phyloP scores from a whole-genome alignment of 2,797 vertebrate genomes.

The Lagorchestes hirsutus region DNA sequence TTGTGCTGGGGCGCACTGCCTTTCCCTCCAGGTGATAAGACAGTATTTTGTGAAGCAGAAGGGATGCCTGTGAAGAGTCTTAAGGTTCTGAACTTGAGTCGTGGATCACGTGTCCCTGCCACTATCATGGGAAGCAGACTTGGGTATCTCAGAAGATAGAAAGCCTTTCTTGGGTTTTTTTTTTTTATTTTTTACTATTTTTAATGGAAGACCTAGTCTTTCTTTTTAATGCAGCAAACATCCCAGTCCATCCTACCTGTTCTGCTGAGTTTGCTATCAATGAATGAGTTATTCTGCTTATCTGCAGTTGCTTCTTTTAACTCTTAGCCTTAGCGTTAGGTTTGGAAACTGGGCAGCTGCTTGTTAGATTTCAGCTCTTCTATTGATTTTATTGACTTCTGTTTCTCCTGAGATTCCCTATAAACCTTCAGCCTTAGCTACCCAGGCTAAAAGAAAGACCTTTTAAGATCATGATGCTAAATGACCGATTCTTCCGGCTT shows the following conservation, averaged over 20 bases:
- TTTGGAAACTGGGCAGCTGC: conserved; percentile 3
- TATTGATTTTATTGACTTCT: conserved; percentile 10
- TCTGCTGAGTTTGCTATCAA: conserved; percentile 21
- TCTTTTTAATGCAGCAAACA: background rate
- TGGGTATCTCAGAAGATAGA: conserved; percentile 17
- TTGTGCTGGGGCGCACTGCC: background rate
- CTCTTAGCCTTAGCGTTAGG: conserved; percentile 32
- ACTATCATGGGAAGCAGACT: conserved; percentile 8
- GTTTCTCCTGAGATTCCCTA: background rate
- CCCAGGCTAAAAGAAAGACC: background rate
- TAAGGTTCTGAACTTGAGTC: background rate
- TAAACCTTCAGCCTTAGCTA: background rate
- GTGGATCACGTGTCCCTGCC: conserved; percentile 28
- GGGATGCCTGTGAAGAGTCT: conserved; percentile 23
- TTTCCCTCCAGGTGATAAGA: conserved; percentile 19
- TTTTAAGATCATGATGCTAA: background rate
- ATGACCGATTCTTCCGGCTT: background rate
- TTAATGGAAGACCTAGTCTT: conserved; percentile 30
- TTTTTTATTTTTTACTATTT: background rate
- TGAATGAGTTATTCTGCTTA: background rate
- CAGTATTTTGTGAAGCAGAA: conserved; percentile 18
- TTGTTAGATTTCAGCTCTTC: conserved; percentile 10
- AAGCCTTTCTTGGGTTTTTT: background rate
- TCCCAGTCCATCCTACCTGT: conserved; percentile 10
- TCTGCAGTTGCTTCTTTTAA: conserved; percentile 16